These are phyloP conservation scores for Chymomyza fuscimana DNA, from an alignment of 2,888 invertebrate genomes.

Conservation along the genomic window DNA sequence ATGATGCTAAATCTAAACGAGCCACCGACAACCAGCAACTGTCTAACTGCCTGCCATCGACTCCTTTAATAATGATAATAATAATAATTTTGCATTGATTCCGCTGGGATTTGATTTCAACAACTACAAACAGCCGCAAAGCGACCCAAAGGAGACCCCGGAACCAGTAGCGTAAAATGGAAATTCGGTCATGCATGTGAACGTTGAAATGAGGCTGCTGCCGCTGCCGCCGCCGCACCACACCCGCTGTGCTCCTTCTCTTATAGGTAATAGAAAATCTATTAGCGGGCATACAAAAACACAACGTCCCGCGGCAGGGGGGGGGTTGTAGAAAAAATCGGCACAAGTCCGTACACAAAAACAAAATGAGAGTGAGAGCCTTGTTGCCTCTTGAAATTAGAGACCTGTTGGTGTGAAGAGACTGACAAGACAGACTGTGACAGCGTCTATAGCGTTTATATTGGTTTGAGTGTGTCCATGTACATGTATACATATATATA, in stretches of 20 bases:
- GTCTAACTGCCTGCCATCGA: constrained; percentile 37
- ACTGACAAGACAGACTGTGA: constrained; percentile 36
- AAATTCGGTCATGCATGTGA: constrained; percentile 67
- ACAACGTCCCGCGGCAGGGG: not conserved
- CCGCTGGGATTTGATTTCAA: constrained; percentile 50
- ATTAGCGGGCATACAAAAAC: constrained; percentile 58
- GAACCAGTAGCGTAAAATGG: constrained; percentile 56
- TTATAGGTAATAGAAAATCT: constrained; percentile 67
- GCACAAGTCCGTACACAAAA: constrained; percentile 8
- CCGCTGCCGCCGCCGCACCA: not conserved
- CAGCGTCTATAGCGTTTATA: constrained; percentile 3
- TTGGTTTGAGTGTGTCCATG: not conserved
- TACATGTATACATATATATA: too few species aligned
- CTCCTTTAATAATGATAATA: constrained; percentile 67
- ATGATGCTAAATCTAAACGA: constrained; percentile 40
- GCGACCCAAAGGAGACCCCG: not conserved
- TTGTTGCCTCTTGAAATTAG: constrained; percentile 37
- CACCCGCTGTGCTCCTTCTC: constrained; percentile 6
- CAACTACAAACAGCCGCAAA: constrained; percentile 8
- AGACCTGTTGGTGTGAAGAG: constrained; percentile 62
- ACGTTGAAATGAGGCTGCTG: constrained; percentile 4
- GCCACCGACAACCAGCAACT: not conserved
- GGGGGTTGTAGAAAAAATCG: constrained; percentile 15
- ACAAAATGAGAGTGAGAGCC: not conserved
- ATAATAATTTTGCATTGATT: constrained; percentile 48